Base-by-base conservation (phyloP, 2,888 invertebrate species). In the Volucella bombylans region DNA sequence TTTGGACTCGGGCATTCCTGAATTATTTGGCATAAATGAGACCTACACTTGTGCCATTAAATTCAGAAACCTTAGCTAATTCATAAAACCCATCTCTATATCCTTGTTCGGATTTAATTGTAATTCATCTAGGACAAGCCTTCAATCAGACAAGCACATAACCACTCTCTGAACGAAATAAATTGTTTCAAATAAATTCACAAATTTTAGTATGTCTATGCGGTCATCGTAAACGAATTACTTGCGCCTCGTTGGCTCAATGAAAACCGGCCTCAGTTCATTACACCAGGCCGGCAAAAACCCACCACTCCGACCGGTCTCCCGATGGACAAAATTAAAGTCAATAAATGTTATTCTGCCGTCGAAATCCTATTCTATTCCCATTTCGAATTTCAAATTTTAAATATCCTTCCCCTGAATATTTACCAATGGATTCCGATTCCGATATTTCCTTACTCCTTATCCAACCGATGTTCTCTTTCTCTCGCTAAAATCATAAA, bases 241-340 rank as follows among this genome's bases (percentile, higher is more conserved):
- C 41, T 69, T 10, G 12, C 43, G 78, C 57, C 62, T 69, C 69
- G 69, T 78, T 78, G 71, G 78, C 18, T 71, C 49, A 18, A 47
- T 65, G 52, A 49, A 57, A 57, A 55, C 38, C 18, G 45, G 43
- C 59, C 61, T 45, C 62, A 38, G 45, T 18, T 54, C 57, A 38
- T 59, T 68, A 47, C 47, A 47, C 31, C 50, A 38, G 14, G 6
- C 31, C 38, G 15, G 38, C 45, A 41, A 8, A 23, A 62, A 11
- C 1, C n/a, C 8, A 43, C 23, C 43, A 12, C 10, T 12, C n/a
- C 23, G 47, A 12, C 18, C 43, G n/a, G 12, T 73, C 65, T 67
- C 79, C 79, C 72, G 31, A 79, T 79, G 79, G 79, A 67, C 65
- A 49, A 54, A 67, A 79, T 73, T 72, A 79, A 79, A 79, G 65